Evolutionary conservation across 1,140 invertebrate species (phyloP), one percentile per base, ranked within the genome.

Genomic region (Cydia strobilella): DNA sequence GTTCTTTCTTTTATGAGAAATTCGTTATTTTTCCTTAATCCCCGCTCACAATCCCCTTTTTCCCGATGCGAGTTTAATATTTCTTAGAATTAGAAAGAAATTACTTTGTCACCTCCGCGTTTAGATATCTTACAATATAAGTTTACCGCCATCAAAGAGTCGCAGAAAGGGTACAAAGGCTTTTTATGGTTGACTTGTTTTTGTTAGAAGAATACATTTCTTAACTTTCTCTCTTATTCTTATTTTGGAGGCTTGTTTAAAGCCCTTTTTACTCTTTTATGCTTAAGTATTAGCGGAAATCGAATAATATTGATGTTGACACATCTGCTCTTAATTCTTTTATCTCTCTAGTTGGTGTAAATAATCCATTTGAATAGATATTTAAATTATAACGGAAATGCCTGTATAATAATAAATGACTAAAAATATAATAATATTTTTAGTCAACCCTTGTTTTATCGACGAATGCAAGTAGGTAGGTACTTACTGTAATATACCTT

Each of bases 61-160:
- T 69, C n/a, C 9, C n/a, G 18, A 39, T 69, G 65, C 31, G 65
- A 69, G 0, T 69, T 35, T 69, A 39, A 69, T 69, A 69, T 69
- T 69, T 42, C 31, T 12, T 18, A 69, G 65, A 18, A 51, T 51
- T 51, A 51, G 6, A 51, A 51, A 51, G n/a, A 69, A 69, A 69
- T 42, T 69, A 69, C 65, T 69, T 66, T 35, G 31, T 39, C 65
- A 69, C 65, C 65, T 69, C 20, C 65, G 65, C 35, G 31, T 69
- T 69, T 69, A 69, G 35, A 69, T 31, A 69, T 69, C 65, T 35
- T 69, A 39, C 65, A 42, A 69, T 69, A 69, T 69, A 35, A 69
- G 65, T 69, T 69, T 69, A 69, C 65, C 15, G 31, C 65, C 65
- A 69, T 69, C 65, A 69, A 69, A 69, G 65, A 69, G 35, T 69